Evolutionary conservation across 2,113 vertebrate genomes (phyloP), one percentile per base, ranked within the genome.

Genomic region (Xenotilapia flavipinnis): DNA sequence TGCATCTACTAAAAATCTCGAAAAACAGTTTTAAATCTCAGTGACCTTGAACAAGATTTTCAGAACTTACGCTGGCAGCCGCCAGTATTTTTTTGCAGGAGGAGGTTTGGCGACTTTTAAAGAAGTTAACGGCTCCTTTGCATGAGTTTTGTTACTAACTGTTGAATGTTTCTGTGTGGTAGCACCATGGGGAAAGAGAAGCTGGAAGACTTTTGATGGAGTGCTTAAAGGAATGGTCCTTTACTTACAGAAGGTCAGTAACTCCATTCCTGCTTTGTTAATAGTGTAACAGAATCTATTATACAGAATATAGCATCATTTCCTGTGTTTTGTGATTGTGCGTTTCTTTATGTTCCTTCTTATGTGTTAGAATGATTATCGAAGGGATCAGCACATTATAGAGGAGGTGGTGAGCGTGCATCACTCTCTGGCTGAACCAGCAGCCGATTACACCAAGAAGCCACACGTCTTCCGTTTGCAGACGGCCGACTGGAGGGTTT

Each of bases 161-260:
- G 13, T 45, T 87, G 42, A 31, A 40, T 84, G 81, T 70, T 53
- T 80, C 4, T 87, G 68, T 91, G 26, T 82, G 73, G n/a, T 92
- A 98, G 98, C 98, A 1, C 98, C 98, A 0, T 98, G 98, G 97
- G 98, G 98, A 9, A 98, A 97, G 82, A 95, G 98, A 15, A 92
- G 98, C 93, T 99, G 98, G 98, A 99, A 98, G 92, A 96, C 96
- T 11, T 98, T 98, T 91, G 97, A 97, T 49, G 97, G 96, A 0
- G 93, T 97, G n/a, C 92, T 99, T 21, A 97, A 95, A 55, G 98
- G 98, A 81, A 97, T 97, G 92, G 96, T 97, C 23, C 97, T 99
- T 45, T 98, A 97, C 91, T 95, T 98, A 62, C 96, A 97, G 87
- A 99, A 99, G 97, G 98, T 98, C 28, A 51, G 90, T 31, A 4